Evolutionary conservation across 1,140 invertebrate species (phyloP), one percentile per base, ranked within the genome.

Genomic region (Drosophila simulans): DNA sequence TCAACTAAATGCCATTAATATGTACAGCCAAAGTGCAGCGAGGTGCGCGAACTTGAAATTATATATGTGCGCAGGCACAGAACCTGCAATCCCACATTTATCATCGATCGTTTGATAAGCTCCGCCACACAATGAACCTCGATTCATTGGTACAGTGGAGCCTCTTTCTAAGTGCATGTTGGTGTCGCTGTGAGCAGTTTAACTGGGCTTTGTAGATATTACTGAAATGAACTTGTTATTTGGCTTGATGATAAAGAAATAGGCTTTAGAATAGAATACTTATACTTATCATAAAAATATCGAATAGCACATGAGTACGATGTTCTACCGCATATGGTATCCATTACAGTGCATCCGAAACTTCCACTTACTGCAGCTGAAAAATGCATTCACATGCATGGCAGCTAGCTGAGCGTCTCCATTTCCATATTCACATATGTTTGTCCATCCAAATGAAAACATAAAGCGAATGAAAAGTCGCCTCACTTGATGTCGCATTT

Each of bases 21-120:
- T 76, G 45, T 40, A 51, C 55, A 55, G 53, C 17, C 78, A 52
- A 60, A 64, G 72, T 77, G 69, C 78, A 80, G 35, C 43, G 54
- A 74, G 51, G 58, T 74, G 52, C 22, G 62, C 77, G 59, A 69
- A 77, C 58, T 65, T 53, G 72, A 80, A 77, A 62, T 74, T 31
- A 10, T 54, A 73, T 56, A 66, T 49, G 17, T 64, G 42, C 8
- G 20, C 17, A 17, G 65, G 45, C 65, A 48, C 48, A 22, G 45
- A 78, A 75, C 70, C 70, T 70, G 80, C 52, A 54, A 48, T 48
- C 52, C 17, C 51, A 71, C 63, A 59, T 80, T 57, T 73, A 85
- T 86, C 55, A 77, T 58, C 56, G 74, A 81, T 81, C 68, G 73
- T 15, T 65, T 54, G 82, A 85, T 85, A 85, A 86, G 68, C 52